phyloP scores from a whole-genome alignment of 1,140 invertebrate genomes.

The Aradophagus sp. region DNA sequence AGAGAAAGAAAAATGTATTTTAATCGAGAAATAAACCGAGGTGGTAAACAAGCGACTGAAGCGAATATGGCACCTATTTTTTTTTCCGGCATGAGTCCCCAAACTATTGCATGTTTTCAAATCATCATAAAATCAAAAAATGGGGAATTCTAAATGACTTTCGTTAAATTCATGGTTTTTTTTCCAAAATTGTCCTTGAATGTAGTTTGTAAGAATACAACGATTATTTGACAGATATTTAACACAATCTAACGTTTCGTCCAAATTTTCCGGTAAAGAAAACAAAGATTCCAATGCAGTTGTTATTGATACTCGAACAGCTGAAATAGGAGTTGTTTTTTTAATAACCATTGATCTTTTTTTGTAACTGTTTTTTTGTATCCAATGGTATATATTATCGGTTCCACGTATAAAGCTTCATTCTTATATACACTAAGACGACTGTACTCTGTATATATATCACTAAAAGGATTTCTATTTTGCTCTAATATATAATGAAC shows the following conservation, averaged over 20 bases:
- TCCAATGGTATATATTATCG: slow-evolving; percentile 2
- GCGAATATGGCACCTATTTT: slow-evolving; percentile 1
- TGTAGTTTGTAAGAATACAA: too few relatives aligned
- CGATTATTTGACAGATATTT: neutral
- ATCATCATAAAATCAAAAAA: too few relatives aligned
- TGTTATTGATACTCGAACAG: slow-evolving; percentile 2
- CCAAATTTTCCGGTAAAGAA: slow-evolving; percentile 1
- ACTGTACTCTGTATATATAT: slow-evolving; percentile 2
- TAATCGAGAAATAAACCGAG: slow-evolving; percentile 5
- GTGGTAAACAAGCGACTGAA: slow-evolving; percentile 7
- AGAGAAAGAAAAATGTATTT: slow-evolving; percentile 14
- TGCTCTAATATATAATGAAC: slow-evolving; percentile 1
- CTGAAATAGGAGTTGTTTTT: slow-evolving; percentile 9
- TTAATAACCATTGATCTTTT: slow-evolving; percentile 5
- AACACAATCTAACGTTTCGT: slow-evolving; percentile 3
- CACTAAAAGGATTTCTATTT: slow-evolving; percentile 6
- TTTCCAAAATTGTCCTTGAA: too few relatives aligned
- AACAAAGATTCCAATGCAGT: slow-evolving; percentile 4
- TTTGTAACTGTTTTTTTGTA: neutral
- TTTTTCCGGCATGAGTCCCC: too few relatives aligned
- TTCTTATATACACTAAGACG: slow-evolving; percentile 3
- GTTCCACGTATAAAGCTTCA: slow-evolving; percentile 16
- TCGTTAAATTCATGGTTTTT: too few relatives aligned
- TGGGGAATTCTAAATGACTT: too few relatives aligned
- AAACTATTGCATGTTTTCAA: too few relatives aligned